Evolutionary conservation across 2,888 invertebrate genomes (phyloP), one percentile per base, ranked within the genome.

Genomic region (Vannuccia rotundouncinata): DNA sequence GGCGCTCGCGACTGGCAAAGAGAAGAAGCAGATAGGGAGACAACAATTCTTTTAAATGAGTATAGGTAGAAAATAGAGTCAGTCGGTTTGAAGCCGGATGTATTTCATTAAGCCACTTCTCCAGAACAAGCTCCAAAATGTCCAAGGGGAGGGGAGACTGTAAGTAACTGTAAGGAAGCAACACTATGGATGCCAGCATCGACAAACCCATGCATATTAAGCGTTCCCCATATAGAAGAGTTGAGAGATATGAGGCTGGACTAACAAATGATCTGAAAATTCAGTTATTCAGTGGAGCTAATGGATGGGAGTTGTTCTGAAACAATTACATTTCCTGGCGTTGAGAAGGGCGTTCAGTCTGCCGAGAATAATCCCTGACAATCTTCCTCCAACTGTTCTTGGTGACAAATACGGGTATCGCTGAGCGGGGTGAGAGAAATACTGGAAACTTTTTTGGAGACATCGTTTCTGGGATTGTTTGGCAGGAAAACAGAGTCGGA

Each of bases 51-150:
- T n/a, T n/a, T n/a, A n/a, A n/a, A n/a, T n/a, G n/a, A n/a, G n/a
- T n/a, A n/a, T n/a, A n/a, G n/a, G n/a, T n/a, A 45, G 45, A 45
- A 45, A 45, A 45, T 10, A 17, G n/a, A n/a, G n/a, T n/a, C 45
- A 45, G 45, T 17, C 45, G 17, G 45, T 45, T 45, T 45, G 10
- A 45, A 17, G 17, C 66, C 66, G 66, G 66, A 66, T 66, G 66
- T 66, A 66, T 66, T 66, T 66, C 66, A 66, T 66, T 66, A 66
- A 66, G 66, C 66, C 66, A 66, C 66, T 66, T 66, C 66, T 66
- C 66, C 2, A 2, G 66, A 22, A 66, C 10, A 5, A 66, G 25
- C 22, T 22, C 25, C 66, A 66, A 13, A 5, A 22, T 22, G 25
- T 66, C 25, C 25, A 66, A 22, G 66, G 66, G 66, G 66, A 66